Percentiles rank a stretch among this genome's conserved stretches.
phyloP scores from a whole-genome alignment of 1,140 invertebrate species.

The Pygmarrhopalites habei region DNA sequence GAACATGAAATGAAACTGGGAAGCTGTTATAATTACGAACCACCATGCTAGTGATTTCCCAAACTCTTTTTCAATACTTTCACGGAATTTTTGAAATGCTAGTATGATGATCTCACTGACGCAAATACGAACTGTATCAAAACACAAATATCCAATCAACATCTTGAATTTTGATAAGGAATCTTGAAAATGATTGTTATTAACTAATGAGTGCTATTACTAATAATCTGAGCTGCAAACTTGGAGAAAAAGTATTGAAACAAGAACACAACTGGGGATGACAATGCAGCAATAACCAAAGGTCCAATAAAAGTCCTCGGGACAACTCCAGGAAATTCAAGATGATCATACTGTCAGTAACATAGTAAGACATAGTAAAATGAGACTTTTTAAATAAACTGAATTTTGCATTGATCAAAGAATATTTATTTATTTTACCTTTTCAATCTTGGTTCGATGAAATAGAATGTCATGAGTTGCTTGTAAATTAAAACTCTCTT shows the following conservation, averaged over 20 bases:
- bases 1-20: slow-evolving; percentile 97
- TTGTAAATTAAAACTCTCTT: slow-evolving; percentile 98
- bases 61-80: slow-evolving; percentile 65
- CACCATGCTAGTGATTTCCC: slow-evolving; percentile 68
- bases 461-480: slow-evolving; percentile 96
- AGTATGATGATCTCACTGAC: slow-evolving; percentile 67
- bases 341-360: slow-evolving; percentile 97
- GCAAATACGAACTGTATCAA: slow-evolving; percentile 71
- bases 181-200: no score
- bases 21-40: slow-evolving; percentile 74
- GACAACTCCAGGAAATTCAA: slow-evolving; percentile 96
- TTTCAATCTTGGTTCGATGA: slow-evolving; percentile 68
- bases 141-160: no score
- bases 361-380: no score
- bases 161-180: no score
- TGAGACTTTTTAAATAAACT: no score
- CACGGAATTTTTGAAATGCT: slow-evolving; percentile 64
- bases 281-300: slow-evolving; percentile 68
- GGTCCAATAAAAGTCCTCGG: slow-evolving; percentile 93
- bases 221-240: slow-evolving; percentile 82
- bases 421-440: slow-evolving; percentile 55
- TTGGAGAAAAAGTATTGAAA: slow-evolving; percentile 68
- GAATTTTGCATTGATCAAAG: no score
- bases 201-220: slow-evolving; percentile 54
- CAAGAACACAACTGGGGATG: slow-evolving; percentile 65